Evolutionary conservation across 1,140 invertebrate species (phyloP), one percentile per base, ranked within the genome.

Genomic region (Drosophila tristis): DNA sequence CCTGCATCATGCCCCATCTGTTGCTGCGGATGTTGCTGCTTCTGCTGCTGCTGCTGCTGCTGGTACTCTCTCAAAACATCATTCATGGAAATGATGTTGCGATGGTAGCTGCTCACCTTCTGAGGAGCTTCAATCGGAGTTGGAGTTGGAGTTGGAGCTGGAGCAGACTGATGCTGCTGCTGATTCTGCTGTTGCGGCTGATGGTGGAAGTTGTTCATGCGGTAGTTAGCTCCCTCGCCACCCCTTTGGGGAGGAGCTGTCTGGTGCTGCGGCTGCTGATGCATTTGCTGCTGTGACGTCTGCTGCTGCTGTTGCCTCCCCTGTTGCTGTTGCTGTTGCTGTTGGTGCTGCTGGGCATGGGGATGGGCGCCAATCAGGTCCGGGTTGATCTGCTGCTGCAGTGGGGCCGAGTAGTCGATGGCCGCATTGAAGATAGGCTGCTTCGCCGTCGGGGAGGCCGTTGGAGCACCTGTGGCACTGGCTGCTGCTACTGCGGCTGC

Each of bases 321-420:
- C 13, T 70, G 80, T n/a, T 60, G 66, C 8, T 80, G 78, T 61
- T 91, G 90, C 29, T 87, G 82, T 66, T 89, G 87, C 8, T 80
- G 78, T 61, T 91, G 90, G 73, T 91, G 82, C 53, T 91, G 90
- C 66, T 91, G 90, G 44, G 77, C 90, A 72, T 91, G 90, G 3
- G 90, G 90, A 91, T 91, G 90, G 23, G 90, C 80, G 53, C 90
- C 90, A 70, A 91, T 91, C 49, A 91, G 55, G 55, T 91, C 90
- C 23, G 90, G 82, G 82, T 91, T 91, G 31, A 90, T 91, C 68
- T 90, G 84, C 67, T 91, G 90, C 47, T 89, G 87, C 72, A 91
- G 60, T 57, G 90, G 90, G 43, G 90, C 90, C 59, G 90, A 90
- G 47, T 91, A 91, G 59, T 91, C 90, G 57, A 91, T 90, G 71